Base-by-base conservation (phyloP, 2,888 invertebrate species). In the Tanypteryx hageni region DNA sequence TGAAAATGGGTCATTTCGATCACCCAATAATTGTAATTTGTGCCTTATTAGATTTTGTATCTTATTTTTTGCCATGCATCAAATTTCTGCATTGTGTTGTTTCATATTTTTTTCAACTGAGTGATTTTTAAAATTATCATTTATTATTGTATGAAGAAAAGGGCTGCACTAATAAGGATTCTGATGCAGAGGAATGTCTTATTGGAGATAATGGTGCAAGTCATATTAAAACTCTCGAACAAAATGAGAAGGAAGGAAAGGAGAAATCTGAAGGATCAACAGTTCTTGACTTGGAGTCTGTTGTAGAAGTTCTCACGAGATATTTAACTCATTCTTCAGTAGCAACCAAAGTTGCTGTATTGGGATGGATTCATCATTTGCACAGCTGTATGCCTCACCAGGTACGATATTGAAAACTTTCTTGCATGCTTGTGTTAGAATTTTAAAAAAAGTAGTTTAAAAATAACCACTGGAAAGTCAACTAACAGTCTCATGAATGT, bases 311-410 rank as follows among this genome's bases (percentile, higher is more conserved):
- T 57, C 96, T 99, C 27, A 97, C 97, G 2, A 97, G 97, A 94
- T 97, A 99, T 95, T 95, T 99, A 93, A 96, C 97, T 92, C 98
- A 98, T 94, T 97, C 97, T 94, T 97, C 99, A 0, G 98, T 99
- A 93, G 98, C 98, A 95, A 99, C 99, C 0, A 98, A 99, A 95
- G 98, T 99, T n/a, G 99, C 99, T 0, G 98, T 98, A 31, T 96
- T 99, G 16, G 97, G 98, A 94, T 99, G 99, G 99, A 98, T 99
- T 93, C 97, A 98, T 94, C 98, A 99, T 95, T 96, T 99, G 13
- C 98, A 99, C 94, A 97, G 97, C 81, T 98, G 98, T 95, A 96
- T 99, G 94, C 98, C 99, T 0, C 96, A 96, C 93, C 97, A 98
- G 96, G 98, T 98, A 94, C 94, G 93, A 93, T 92, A 93, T 89